These are phyloP conservation scores for Ectemnius lituratus DNA, from an alignment of 2,888 invertebrate species.

Conservation along the genomic window DNA sequence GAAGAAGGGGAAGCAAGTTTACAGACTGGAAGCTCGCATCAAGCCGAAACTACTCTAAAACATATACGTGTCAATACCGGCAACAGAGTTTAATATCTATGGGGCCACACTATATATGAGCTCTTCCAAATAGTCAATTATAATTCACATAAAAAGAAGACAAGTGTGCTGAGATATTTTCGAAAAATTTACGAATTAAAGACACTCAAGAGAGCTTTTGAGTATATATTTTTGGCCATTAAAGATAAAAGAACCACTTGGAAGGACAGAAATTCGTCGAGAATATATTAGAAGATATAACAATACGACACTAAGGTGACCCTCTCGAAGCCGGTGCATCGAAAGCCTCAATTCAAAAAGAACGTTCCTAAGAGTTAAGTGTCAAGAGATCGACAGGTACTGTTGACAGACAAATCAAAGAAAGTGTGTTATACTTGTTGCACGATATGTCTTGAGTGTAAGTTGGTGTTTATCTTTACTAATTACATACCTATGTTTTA, in stretches of 20 bases:
- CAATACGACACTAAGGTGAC: slow-evolving; percentile 44
- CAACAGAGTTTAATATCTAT: slow-evolving; percentile 31
- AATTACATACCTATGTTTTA: slow-evolving; percentile 26
- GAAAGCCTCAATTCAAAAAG: slow-evolving; percentile 15
- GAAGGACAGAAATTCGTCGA: background rate
- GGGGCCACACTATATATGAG: slow-evolving; percentile 52
- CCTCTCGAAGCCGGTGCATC: slow-evolving; percentile 27
- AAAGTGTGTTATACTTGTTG: slow-evolving; percentile 65
- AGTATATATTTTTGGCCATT: slow-evolving; percentile 3
- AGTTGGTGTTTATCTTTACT: slow-evolving; percentile 59
- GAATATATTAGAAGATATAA: slow-evolving; percentile 2
- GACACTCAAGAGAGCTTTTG: background rate
- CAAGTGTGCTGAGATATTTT: slow-evolving; percentile 52
- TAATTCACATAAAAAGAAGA: slow-evolving; percentile 29
- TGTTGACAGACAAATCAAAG: slow-evolving; percentile 57
- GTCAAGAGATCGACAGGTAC: slow-evolving; percentile 63
- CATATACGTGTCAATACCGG: slow-evolving; percentile 14
- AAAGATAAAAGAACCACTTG: background rate
- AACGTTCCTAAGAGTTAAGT: slow-evolving; percentile 53
- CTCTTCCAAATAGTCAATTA: slow-evolving; percentile 58
- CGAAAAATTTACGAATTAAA: slow-evolving; percentile 54
- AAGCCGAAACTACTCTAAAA: slow-evolving; percentile 11
- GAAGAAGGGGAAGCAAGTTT: slow-evolving; percentile 21
- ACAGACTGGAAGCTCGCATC: background rate
- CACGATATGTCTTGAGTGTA: slow-evolving; percentile 70